Conservation (phyloP, 2,797 vertebrate species). For the Manis crassicaudata region DNA sequence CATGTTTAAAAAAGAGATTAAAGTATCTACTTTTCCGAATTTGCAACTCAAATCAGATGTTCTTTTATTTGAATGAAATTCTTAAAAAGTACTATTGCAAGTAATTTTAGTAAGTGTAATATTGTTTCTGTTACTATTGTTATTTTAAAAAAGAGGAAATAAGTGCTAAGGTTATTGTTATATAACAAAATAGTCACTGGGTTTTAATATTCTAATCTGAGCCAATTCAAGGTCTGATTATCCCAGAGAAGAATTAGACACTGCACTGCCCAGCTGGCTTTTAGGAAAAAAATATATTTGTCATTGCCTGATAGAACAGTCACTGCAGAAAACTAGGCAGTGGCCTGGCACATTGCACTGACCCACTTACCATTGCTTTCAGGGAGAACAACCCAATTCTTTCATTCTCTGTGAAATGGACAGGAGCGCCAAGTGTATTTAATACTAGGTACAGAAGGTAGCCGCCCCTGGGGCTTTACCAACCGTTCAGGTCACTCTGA, state of each 20-base stretch:
- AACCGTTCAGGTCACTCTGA: neutral
- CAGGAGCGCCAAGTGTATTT: neutral
- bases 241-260: neutral
- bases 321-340: neutral
- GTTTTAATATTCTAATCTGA: slow-evolving; percentile 10
- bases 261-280: neutral
- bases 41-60: neutral
- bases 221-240: neutral
- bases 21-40: slow-evolving; percentile 2
- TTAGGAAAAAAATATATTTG: neutral
- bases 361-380: neutral
- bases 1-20: neutral
- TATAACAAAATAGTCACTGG: neutral
- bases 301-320: neutral
- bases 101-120: neutral
- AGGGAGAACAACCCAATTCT: neutral
- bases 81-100: neutral
- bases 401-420: neutral
- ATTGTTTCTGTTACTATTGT: neutral
- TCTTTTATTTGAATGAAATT: neutral
- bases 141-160: neutral
- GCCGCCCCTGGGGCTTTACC: neutral
- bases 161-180: neutral
- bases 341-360: neutral
- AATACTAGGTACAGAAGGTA: neutral